Evolutionary conservation across 2,113 vertebrate species (phyloP).

Genomic region (Psittacara wagleri): DNA sequence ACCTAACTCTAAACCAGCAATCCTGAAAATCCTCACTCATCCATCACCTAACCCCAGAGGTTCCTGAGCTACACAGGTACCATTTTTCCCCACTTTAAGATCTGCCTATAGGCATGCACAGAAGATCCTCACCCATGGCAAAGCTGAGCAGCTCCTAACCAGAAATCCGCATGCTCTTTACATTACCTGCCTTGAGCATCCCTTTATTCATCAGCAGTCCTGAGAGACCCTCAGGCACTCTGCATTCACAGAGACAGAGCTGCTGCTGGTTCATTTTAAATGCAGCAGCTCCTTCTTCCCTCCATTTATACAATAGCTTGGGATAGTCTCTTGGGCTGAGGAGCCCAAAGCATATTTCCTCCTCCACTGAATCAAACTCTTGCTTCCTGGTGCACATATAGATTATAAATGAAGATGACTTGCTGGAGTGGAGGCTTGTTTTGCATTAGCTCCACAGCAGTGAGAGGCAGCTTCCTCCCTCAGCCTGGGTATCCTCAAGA

Average conservation of each 20-base stretch:
- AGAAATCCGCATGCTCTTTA: background rate
- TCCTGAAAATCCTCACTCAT: conserved; percentile 56
- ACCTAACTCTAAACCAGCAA: background rate
- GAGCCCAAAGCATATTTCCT: background rate
- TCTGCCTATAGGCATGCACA: background rate
- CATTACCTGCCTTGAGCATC: background rate
- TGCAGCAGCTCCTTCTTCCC: background rate
- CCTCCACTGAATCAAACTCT: background rate
- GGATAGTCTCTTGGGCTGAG: background rate
- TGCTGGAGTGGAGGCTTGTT: background rate
- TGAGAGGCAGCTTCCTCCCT: background rate
- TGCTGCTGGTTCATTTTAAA: background rate
- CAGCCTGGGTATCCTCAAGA: background rate
- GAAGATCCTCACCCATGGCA: background rate
- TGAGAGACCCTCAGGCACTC: background rate
- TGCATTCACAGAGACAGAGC: background rate
- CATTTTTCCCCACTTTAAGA: background rate
- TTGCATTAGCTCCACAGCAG: background rate
- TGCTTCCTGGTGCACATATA: background rate
- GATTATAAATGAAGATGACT: background rate
- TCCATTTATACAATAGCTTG: background rate
- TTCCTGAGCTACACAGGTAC: background rate
- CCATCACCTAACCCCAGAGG: conserved; percentile 4
- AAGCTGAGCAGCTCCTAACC: background rate
- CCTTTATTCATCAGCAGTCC: background rate